Base-by-base conservation (phyloP, 2,113 vertebrate genomes). In the Istiophorus platypterus region DNA sequence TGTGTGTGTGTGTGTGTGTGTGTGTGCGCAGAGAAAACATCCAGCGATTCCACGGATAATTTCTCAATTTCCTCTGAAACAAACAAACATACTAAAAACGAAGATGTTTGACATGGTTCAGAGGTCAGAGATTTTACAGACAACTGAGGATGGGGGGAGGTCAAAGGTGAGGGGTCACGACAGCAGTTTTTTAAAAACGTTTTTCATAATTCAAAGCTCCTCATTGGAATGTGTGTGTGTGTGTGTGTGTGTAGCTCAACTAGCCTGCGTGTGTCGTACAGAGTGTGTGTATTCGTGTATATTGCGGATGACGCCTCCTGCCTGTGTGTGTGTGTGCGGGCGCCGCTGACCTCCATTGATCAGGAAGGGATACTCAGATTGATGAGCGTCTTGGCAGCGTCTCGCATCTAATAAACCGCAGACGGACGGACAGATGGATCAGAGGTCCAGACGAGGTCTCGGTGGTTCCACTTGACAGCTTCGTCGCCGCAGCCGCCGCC, bases 311-410 rank as follows among this genome's bases (percentile, higher is more conserved):
- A 71, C 59, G 74, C 31, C 4, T 77, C 66, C 49, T 59, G 31
- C 9, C 31, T 45, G 51, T 45, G 63, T 58, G 37, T 64, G 58
- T 51, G 66, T 37, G 65, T 70, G 72, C 56, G 58, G 4, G 42
- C 1, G 27, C 18, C 27, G 31, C 14, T 59, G 71, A 67, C 58
- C 45, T 66, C 69, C 70, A 84, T 78, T 84, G 81, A 86, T 81
- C 71, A 78, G 41, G 81, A 61, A 68, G 37, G 82, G 71, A 84
- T 79, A 82, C 82, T 89, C 75, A 76, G 81, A 85, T 87, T 82
- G 88, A 89, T 82, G 81, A 63, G 24, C 22, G 81, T 76, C 78
- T 77, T 89, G 88, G 84, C 88, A 82, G 71, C 75, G 42, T 67
- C 58, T 80, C 74, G 68, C 70, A 68, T 73, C 68, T 80, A 80